Evolutionary conservation across 2,797 vertebrate species (phyloP), one percentile per base, ranked within the genome.

Genomic region (Neostethus bicornis): DNA sequence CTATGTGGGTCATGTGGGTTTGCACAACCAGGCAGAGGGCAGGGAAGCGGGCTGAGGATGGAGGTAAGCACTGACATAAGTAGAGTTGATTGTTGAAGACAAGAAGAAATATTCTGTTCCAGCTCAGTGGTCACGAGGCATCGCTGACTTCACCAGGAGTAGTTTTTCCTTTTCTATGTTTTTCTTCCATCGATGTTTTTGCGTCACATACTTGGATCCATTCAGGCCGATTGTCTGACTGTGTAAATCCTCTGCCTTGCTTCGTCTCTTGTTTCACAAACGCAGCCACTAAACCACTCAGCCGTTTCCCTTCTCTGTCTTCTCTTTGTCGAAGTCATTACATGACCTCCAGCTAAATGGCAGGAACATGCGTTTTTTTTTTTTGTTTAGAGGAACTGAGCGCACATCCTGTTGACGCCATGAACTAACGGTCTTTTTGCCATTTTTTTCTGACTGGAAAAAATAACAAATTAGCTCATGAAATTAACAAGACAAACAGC

Each of bases 1-100:
- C 45, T 75, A 84, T 76, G 66, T 85, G 73, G 81, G 82, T 85
- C 79, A 76, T 76, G 64, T 77, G 77, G 79, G 74, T 83, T 85
- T 80, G 54, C 31, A 56, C 66, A 74, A 73, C 60, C 6, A 17
- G 53, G 66, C 17, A 4, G 58, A 75, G 66, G 70, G 71, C 59
- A 76, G 66, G 24, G 50, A 69, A 61, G 25, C 66, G 58, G 72
- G 75, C 63, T 29, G 51, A 65, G 51, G 49, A 35, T 12, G 44
- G 52, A 65, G 63, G 48, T 60, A 67, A 29, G 56, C 62, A 55
- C 72, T 63, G 49, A 65, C 61, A 58, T 56, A 31, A 41, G 52
- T 28, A 7, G 50, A 73, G 52, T 61, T 71, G 72, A 85, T 82
- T 81, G 62, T 73, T 46, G 32, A 42, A 75, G 75, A 78, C 70